Evolutionary conservation across 1,140 invertebrate species (phyloP), one percentile per base, ranked within the genome.

Genomic region (Arctopsyche grandis): DNA sequence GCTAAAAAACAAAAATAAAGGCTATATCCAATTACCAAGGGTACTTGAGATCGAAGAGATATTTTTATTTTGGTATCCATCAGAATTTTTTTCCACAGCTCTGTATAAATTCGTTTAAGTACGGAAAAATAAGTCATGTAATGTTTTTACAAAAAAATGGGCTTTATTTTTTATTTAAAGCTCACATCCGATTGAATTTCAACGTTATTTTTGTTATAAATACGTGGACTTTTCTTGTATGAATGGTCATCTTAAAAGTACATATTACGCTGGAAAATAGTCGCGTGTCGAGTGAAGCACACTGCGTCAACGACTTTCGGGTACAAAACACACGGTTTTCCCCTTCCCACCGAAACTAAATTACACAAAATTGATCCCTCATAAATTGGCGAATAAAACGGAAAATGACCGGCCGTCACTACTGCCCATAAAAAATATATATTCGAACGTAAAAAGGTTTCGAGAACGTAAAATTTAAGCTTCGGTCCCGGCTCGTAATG

Each of bases 351-450:
- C 63, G 63, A 14, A 66, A 60, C 12, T 19, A 66, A 66, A 66
- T 66, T 66, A 66, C 24, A 66, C 63, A 26, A 66, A 66, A 66
- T 66, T 66, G 63, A 66, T 66, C 63, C 63, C 21, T 22, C 63
- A 66, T 66, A 66, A 66, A 66, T 66, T 66, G 63, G 63, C 63
- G 63, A 66, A 66, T 66, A 66, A 66, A 66, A 66, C 63, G 63
- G 24, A 66, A 52, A 66, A 66, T 66, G 63, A 66, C 63, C 63
- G 63, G 21, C 24, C 63, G 63, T 66, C 63, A 22, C 21, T 22
- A 22, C 9, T 5, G 63, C 48, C 48, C 48, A 52, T 52, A 52
- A 52, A 52, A 52, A 52, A 52, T 52, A 52, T 52, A 52, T 52
- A 52, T 52, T 52, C 16, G 48, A 52, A 52, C 48, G 48, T 22